A percentile compares a stretch with the other conserved stretches of the same genome.
Evolutionary conservation across 2,113 vertebrate species (phyloP).

Genomic region (Panthera tigris): DNA sequence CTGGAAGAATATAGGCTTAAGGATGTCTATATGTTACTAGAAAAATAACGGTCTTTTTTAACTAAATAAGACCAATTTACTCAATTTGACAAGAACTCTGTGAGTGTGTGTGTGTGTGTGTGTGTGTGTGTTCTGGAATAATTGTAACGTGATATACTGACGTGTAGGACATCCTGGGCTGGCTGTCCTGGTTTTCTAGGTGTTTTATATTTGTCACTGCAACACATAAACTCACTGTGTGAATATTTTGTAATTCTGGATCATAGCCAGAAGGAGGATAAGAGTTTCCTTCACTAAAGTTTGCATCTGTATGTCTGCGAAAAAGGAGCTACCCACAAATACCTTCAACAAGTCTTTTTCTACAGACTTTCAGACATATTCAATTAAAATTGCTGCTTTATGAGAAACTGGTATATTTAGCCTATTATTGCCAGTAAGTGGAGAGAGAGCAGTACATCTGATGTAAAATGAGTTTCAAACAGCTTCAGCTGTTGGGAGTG

Average conservation of each 20-base stretch:
- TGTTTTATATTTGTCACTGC: background rate
- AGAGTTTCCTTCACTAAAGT: background rate
- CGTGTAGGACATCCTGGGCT: background rate
- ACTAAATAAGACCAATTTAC: background rate
- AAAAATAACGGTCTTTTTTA: background rate
- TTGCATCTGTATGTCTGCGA: background rate
- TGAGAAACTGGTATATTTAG: background rate
- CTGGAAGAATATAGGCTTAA: background rate
- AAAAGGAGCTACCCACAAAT: background rate
- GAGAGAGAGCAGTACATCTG: background rate
- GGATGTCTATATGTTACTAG: background rate
- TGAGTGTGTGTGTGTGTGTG: background rate
- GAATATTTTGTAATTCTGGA: background rate
- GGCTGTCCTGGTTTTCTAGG: background rate
- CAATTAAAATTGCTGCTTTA: background rate
- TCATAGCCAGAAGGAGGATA: background rate
- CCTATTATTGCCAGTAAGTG: background rate
- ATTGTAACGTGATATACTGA: background rate
- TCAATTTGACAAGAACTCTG: background rate
- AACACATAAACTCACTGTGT: background rate
- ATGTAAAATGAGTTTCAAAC: background rate
- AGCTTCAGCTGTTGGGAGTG: background rate
- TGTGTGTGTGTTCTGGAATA: background rate
- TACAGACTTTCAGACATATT: background rate
- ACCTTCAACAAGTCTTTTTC: background rate